A percentile compares a stretch with the other conserved stretches of the same genome.
These are phyloP conservation scores for Aurelia coerulea DNA, from an alignment of 30 jellyfish, hydroid and myxozoan species.

Conservation along the genomic window DNA sequence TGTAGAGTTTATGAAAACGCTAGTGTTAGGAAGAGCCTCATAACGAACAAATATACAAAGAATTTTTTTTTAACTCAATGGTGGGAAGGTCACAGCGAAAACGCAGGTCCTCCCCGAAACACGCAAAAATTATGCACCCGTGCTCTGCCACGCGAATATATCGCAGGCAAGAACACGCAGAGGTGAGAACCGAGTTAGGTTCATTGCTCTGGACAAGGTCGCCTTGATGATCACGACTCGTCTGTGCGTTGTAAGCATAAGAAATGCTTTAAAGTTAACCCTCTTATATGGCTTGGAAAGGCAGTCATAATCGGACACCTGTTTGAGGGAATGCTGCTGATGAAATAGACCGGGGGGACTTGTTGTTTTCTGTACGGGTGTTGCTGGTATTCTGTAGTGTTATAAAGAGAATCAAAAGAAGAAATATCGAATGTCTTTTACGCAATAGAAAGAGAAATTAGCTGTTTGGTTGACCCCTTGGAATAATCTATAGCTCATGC, in stretches of 20 bases:
- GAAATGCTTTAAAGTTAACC: not conserved
- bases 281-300: constrained; percentile 57
- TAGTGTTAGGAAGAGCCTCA: too few species aligned
- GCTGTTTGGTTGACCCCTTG: too few species aligned
- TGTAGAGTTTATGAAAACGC: too few species aligned
- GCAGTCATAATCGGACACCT: constrained; percentile 60
- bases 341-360: constrained; percentile 22
- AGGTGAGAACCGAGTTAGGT: constrained; percentile 1
- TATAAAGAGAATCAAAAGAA: too few species aligned
- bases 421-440: too few species aligned
- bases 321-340: constrained; percentile 38
- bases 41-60: not conserved
- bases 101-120: constrained; percentile 95
- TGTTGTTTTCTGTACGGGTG: not conserved
- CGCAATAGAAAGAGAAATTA: too few species aligned
- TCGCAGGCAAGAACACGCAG: constrained; percentile 58
- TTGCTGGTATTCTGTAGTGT: not conserved
- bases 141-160: constrained; percentile 52
- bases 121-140: constrained; percentile 86
- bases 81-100: constrained; percentile 88
- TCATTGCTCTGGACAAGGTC: constrained; percentile 70
- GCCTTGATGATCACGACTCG: constrained; percentile 87
- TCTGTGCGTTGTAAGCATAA: constrained; percentile 86
- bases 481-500: too few species aligned
- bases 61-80: constrained; percentile 18